phyloP scores from a whole-genome alignment of 2,113 vertebrate genomes.

The Aplodontia rufa region DNA sequence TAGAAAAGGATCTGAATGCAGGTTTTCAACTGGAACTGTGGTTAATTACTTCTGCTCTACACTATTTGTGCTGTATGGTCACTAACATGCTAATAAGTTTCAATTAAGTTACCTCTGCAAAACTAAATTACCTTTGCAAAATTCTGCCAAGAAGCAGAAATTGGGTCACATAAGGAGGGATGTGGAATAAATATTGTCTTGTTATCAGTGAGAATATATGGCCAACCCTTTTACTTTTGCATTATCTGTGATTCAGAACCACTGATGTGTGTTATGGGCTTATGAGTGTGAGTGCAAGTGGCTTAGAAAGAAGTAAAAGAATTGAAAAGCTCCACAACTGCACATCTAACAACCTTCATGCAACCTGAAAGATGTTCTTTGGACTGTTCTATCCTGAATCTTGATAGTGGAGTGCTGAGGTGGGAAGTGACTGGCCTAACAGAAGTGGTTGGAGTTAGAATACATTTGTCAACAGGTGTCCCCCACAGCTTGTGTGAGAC shows the following conservation, averaged over 20 bases:
- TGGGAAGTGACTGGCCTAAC: background rate
- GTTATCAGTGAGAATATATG: constrained; percentile 35
- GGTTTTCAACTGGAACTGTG: constrained; percentile 46
- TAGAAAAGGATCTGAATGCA: constrained; percentile 56
- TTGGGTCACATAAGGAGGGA: background rate
- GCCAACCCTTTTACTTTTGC: background rate
- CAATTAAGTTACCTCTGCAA: constrained; percentile 50
- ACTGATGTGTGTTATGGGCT: background rate
- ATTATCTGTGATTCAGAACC: constrained; percentile 47
- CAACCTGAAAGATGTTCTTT: background rate
- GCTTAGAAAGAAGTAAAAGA: background rate
- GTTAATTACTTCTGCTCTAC: constrained; percentile 66
- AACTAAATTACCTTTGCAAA: constrained; percentile 44
- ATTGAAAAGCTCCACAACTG: background rate
- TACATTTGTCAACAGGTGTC: background rate
- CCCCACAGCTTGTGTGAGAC: no score
- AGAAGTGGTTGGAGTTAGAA: background rate
- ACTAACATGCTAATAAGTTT: constrained; percentile 60
- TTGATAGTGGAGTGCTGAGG: background rate
- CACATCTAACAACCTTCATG: background rate
- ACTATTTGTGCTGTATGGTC: constrained; percentile 40
- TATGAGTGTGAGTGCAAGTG: background rate
- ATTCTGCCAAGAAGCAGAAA: constrained; percentile 31
- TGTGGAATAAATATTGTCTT: constrained; percentile 49
- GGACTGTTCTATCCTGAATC: background rate